These are phyloP conservation scores for Malurus cyaneus DNA, from an alignment of 2,113 vertebrate genomes.

Conservation along the genomic window DNA sequence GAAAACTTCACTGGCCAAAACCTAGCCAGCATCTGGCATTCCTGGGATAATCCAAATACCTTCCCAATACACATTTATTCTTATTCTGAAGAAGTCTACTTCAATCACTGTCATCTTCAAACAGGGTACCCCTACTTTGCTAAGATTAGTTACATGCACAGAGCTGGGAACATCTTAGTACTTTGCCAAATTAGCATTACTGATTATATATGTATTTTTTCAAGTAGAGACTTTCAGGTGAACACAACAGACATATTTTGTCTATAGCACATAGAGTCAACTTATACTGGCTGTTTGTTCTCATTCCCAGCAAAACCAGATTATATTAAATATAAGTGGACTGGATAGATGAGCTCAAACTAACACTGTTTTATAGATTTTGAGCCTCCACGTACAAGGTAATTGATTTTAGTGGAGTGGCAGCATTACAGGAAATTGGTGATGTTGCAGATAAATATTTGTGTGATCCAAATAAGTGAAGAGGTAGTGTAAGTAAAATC, in stretches of 20 bases:
- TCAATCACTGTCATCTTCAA: background rate
- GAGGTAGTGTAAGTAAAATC: background rate
- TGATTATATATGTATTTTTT: background rate
- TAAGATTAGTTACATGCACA: background rate
- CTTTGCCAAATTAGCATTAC: background rate
- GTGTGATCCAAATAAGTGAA: background rate
- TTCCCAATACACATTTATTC: background rate
- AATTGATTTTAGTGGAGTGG: background rate
- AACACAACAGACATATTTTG: background rate
- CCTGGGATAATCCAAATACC: background rate
- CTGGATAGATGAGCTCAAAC: background rate
- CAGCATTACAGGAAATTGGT: background rate
- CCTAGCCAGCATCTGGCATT: background rate
- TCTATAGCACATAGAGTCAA: background rate
- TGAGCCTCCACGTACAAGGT: background rate
- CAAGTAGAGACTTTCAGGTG: background rate
- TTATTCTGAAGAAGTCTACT: background rate
- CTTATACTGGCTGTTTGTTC: background rate
- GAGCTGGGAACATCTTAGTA: background rate
- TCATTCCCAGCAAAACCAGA: background rate
- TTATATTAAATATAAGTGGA: background rate
- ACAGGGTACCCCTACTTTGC: background rate
- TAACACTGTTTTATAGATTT: background rate
- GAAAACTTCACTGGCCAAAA: background rate
- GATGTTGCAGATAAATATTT: background rate